Percentiles rank a stretch among this genome's conserved stretches.
phyloP scores from a whole-genome alignment of 1,140 invertebrate genomes.

The Tetramorium alpestre region DNA sequence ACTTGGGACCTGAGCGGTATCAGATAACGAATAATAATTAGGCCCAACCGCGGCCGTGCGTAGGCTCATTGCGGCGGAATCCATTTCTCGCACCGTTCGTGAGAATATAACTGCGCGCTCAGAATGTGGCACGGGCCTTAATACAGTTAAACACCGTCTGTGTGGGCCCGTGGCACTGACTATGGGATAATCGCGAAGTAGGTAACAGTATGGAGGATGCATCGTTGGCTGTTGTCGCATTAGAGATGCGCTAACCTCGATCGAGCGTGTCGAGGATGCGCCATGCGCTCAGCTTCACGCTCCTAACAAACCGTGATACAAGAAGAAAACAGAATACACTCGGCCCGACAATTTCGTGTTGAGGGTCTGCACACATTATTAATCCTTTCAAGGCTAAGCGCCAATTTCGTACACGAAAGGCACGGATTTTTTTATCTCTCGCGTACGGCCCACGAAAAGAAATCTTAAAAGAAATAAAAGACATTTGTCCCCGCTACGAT shows the following conservation, averaged over 20 bases:
- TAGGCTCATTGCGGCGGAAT: conserved; percentile 52
- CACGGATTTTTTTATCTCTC: not conserved
- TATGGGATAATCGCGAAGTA: conserved; percentile 79
- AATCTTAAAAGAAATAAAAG: not conserved
- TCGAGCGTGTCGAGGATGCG: conserved; percentile 58
- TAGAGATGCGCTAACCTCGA: conserved; percentile 80
- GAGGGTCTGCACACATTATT: not conserved
- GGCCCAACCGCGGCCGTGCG: not conserved
- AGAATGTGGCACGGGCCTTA: conserved; percentile 78
- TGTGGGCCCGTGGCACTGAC: conserved; percentile 51
- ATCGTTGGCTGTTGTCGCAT: conserved; percentile 66
- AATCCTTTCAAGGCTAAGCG: not conserved
- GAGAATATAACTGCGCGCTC: conserved; percentile 66
- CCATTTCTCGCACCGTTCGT: conserved; percentile 51
- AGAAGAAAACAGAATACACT: conserved; percentile 39
- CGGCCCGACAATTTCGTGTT: not conserved
- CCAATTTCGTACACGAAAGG: not conserved
- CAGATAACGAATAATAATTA: conserved; percentile 18
- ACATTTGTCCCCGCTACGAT: not conserved
- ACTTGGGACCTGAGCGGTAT: not conserved
- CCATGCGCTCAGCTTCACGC: conserved; percentile 32
- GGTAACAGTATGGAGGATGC: conserved; percentile 76
- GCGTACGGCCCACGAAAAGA: not conserved
- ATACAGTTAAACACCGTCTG: conserved; percentile 64
- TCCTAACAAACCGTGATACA: conserved; percentile 38